Base-by-base conservation (phyloP, 2,113 vertebrate species). In the Tricholaema leucomelas region DNA sequence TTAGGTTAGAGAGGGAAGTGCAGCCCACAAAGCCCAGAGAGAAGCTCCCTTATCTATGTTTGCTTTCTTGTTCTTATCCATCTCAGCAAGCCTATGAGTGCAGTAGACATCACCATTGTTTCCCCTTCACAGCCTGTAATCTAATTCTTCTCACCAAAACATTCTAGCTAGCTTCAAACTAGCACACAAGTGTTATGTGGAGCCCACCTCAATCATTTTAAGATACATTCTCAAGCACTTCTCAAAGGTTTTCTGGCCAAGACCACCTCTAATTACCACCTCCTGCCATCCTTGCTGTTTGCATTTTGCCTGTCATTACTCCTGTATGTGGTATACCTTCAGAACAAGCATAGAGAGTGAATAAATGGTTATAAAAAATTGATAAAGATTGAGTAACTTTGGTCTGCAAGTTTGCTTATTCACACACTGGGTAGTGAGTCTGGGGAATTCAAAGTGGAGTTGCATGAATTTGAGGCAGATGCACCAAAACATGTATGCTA, bases 341-440 rank as follows among this genome's bases (percentile, higher is more conserved):
- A 15, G 64, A 90, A 19, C 61, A 50, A 81, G 33, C n/a, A 58
- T 66, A 33, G 69, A 10, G 42, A 72, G 19, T 63, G 38, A 67
- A 65, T 80, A 85, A 88, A 73, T 50, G 15, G 21, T 35, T 93
- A 94, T 91, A 36, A 91, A 91, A 93, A 86, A 67, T 46, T 75
- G 24, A 75, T 90, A 82, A 85, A 76, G 28, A 31, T 15, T 81
- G 66, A 73, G 78, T 77, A 50, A 93, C 46, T 58, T 82, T 92
- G 42, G 77, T 70, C 9, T 69, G 58, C 81, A 72, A 82, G 69
- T 95, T 81, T 87, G 55, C 55, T 76, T 58, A 75, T 80, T 92
- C 42, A 44, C 58, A 84, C 24, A 46, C 15, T 58, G 72, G 52
- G 35, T 91, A 94, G 56, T 74, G 36, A 77, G 95, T 95, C 93